Evolutionary conservation across 53 echinoderm and acorn worm species (phyloP).

Genomic region (Henricia sp.): DNA sequence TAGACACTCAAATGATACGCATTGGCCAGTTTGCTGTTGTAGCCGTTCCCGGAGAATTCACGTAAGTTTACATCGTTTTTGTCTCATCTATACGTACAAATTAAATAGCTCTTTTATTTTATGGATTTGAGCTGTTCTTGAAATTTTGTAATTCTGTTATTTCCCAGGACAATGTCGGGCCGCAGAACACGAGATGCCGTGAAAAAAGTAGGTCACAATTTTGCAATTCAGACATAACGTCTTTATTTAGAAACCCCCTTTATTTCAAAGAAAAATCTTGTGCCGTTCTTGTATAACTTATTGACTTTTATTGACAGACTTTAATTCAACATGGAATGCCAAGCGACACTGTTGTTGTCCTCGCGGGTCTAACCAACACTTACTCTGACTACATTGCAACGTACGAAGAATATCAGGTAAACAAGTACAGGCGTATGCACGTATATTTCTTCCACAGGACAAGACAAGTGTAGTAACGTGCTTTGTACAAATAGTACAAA

Average conservation of each 20-base stretch:
- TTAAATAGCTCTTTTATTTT: neutral
- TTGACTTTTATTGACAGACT: conserved; percentile 47
- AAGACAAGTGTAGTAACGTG: no score
- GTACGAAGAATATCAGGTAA: conserved; percentile 90
- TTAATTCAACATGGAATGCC: conserved; percentile 69
- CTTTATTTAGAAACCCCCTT: neutral
- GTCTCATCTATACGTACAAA: neutral
- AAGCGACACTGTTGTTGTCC: conserved; percentile 71
- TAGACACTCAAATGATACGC: conserved; percentile 88
- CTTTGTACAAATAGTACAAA: no score
- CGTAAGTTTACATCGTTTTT: conserved; percentile 60
- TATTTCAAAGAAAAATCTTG: neutral
- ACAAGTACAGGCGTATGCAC: no score
- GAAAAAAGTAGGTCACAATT: conserved; percentile 32
- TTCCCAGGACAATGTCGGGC: conserved; percentile 88
- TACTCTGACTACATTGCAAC: conserved; percentile 90
- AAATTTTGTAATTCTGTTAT: neutral
- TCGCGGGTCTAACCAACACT: conserved; percentile 89
- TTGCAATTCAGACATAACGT: neutral
- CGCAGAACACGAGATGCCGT: conserved; percentile 81
- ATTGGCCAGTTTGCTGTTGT: conserved; percentile 87
- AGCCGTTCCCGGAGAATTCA: conserved; percentile 93
- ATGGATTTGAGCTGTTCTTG: neutral
- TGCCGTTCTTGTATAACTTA: neutral
- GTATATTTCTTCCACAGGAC: no score